These are phyloP conservation scores for Hylyphantes graminicola DNA, from an alignment of 1,140 invertebrate genomes.

Conservation along the genomic window DNA sequence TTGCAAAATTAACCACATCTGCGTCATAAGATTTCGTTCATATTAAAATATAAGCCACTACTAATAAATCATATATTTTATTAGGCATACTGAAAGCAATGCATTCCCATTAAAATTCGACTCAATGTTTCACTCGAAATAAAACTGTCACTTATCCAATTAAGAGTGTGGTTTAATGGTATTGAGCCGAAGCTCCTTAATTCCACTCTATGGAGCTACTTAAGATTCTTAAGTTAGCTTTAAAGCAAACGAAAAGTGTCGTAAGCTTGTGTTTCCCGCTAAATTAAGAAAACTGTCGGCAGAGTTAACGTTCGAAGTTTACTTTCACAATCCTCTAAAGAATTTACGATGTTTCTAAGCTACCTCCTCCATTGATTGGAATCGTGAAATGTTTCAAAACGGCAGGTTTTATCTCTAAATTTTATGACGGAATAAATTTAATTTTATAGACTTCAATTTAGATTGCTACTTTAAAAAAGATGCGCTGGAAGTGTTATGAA, in stretches of 20 bases:
- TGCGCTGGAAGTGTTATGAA: no score
- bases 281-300: conserved; percentile 18
- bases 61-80: no score
- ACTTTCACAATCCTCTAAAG: conserved; percentile 2
- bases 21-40: no score
- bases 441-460: conserved; percentile 1
- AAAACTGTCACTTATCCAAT: no score
- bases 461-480: not conserved
- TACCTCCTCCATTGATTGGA: not conserved
- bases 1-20: no score
- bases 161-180: no score
- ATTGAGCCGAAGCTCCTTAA: no score
- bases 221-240: not conserved
- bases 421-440: conserved; percentile 8
- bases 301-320: conserved; percentile 14
- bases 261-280: not conserved
- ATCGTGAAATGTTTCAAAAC: conserved; percentile 22
- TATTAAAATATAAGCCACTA: no score
- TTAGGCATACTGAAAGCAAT: no score
- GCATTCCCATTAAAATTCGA: no score
- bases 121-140: no score
- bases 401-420: not conserved
- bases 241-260: not conserved
- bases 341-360: conserved; percentile 28
- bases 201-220: not conserved